Conservation (phyloP, 2,113 vertebrate genomes). For the Lamprologus speciosus region DNA sequence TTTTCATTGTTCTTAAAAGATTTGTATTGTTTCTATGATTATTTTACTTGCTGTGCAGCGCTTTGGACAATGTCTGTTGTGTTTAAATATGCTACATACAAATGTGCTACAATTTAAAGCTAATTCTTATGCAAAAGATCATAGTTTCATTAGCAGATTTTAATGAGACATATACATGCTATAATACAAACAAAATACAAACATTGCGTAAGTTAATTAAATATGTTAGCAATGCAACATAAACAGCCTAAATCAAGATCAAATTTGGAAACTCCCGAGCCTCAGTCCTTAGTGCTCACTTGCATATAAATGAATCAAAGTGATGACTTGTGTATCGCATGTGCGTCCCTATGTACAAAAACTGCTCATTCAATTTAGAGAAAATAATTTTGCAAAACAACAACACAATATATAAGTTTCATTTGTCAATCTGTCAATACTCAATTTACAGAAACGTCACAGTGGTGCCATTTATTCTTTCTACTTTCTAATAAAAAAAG, state of each 20-base stretch:
- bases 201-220: background rate
- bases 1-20: background rate
- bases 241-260: background rate
- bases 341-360: background rate
- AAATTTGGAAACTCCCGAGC: background rate
- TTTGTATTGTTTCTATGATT: background rate
- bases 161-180: background rate
- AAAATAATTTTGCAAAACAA: background rate
- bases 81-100: background rate
- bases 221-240: background rate
- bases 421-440: background rate
- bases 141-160: background rate
- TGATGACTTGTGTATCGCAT: background rate
- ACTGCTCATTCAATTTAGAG: background rate
- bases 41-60: background rate
- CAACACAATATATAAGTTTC: background rate
- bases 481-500: background rate
- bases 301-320: background rate
- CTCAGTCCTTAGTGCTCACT: background rate
- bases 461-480: background rate
- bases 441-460: accelerated
- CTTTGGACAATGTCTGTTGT: background rate
- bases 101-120: background rate
- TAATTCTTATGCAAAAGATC: background rate
- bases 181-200: background rate